Evolutionary conservation across 2,888 invertebrate species (phyloP), one percentile per base, ranked within the genome.

Genomic region (Microctonus brassicae): DNA sequence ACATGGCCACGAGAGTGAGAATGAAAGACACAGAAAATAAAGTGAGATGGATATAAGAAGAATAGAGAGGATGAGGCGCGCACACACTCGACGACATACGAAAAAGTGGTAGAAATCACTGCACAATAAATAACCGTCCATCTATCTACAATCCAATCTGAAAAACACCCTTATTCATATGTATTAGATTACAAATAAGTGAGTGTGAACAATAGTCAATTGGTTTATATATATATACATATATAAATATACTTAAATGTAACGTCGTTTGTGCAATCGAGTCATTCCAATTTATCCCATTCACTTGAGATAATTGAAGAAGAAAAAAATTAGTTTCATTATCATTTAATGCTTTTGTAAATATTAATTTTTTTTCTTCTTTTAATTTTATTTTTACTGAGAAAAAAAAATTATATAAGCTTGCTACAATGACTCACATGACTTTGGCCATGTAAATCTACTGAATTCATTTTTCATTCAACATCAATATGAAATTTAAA

Each of bases 101-200:
- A 52, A 64, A 55, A 53, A 65, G 62, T 62, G 33, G 20, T 36
- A 33, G 53, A 67, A 71, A 70, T 55, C 65, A 36, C 60, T 29
- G 39, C 58, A 66, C 61, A 69, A 76, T 74, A 70, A 76, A 73
- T 73, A 74, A 73, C 60, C 62, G 58, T 62, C 26, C 64, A 72
- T 68, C 67, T 60, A 69, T 72, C 70, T 26, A 52, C 52, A 71
- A 65, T 74, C 61, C 29, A 65, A 65, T 65, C 65, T 34, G n/a
- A 53, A 33, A 65, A 34, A 22, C 29, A 34, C 34, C 33, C 65
- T 17, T 53, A 65, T 65, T 55, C 65, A 53, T 55, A 65, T 53
- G 52, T 34, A 65, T 65, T 65, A 55, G 36, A 53, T 65, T 39
- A 65, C 65, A 53, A 65, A 65, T 33, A 33, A 65, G 55, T 4